Evolutionary conservation across 2,888 invertebrate species (phyloP), one percentile per base, ranked within the genome.

Genomic region (Flexamia atlantica): DNA sequence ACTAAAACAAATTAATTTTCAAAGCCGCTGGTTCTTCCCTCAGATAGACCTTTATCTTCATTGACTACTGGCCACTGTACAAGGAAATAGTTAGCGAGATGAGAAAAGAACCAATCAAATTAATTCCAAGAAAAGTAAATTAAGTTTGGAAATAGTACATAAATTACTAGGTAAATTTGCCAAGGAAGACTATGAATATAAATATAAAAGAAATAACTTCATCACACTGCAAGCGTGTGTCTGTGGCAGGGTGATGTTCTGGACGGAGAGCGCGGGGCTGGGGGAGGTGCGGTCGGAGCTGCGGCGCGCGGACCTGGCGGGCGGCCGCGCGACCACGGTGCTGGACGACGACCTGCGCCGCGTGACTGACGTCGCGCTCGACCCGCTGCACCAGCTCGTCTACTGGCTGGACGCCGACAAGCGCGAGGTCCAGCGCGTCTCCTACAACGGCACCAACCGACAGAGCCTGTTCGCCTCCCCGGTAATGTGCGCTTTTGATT

Each of bases 391-490:
- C 88, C 91, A 93, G 86, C 89, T 92, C 28, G 89, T 98, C 5
- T 99, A 96, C 89, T 97, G 95, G 91, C 93, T 94, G 0, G 97
- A 97, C 89, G 92, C 92, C 83, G 91, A 92, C 86, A 88, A 90
- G 1, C 91, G 92, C 70, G 90, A 90, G 0, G 91, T 95, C 32
- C 92, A 92, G 86, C 89, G 90, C 36, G 87, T 92, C 25, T 89
- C 89, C 86, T 93, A 93, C 83, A 90, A 91, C 57, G 92, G 92
- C 42, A 88, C 88, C 2, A 87, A 89, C 88, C 91, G 93, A 28
- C 90, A 89, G 86, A 89, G 90, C 0, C 88, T 93, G 50, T 87
- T 92, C 50, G 72, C 85, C 57, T 81, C 87, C 20, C 86, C 87
- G 32, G 88, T 86, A 85, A 86, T 84, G n/a, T n/a, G n/a, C n/a